A percentile compares a stretch with the other conserved stretches of the same genome.
Evolutionary conservation across 2,888 invertebrate genomes (phyloP).

Genomic region (Leptopilina syphax): DNA sequence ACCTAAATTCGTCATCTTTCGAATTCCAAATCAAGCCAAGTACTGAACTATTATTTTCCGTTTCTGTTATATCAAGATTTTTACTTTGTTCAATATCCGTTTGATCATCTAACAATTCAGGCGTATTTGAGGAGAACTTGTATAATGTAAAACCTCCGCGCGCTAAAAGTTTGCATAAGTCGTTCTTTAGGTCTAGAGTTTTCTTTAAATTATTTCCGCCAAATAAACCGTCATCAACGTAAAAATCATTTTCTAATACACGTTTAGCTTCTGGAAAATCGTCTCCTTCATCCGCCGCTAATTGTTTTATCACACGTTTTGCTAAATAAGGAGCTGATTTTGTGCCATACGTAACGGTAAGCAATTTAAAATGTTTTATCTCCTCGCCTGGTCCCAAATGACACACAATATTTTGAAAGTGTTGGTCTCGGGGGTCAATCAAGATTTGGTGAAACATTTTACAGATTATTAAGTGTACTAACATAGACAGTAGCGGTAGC

Average conservation of each 20-base stretch:
- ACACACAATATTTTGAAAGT: slow-evolving; percentile 43
- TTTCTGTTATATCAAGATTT: neutral
- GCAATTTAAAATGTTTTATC: slow-evolving; percentile 10
- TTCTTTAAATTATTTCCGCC: too few species aligned
- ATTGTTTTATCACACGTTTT: slow-evolving; percentile 8
- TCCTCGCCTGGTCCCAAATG: neutral
- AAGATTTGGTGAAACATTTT: slow-evolving; percentile 44
- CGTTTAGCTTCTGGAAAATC: neutral
- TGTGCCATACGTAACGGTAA: neutral
- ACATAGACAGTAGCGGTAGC: neutral
- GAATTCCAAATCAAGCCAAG: slow-evolving; percentile 17
- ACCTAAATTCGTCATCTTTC: slow-evolving; percentile 1
- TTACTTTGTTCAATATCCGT: neutral
- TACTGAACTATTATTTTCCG: neutral
- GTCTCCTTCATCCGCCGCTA: slow-evolving; percentile 8
- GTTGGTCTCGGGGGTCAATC: neutral
- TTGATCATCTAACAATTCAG: too few species aligned
- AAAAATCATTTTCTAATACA: neutral
- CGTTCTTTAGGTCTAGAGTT: too few species aligned
- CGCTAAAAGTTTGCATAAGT: too few species aligned
- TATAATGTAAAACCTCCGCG: too few species aligned
- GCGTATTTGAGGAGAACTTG: too few species aligned
- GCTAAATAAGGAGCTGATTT: slow-evolving; percentile 32
- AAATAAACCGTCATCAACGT: neutral
- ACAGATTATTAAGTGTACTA: neutral